A percentile compares a stretch with the other conserved stretches of the same genome.
These are phyloP conservation scores for Sesamia inferens DNA, from an alignment of 2,888 invertebrate genomes.

Conservation along the genomic window DNA sequence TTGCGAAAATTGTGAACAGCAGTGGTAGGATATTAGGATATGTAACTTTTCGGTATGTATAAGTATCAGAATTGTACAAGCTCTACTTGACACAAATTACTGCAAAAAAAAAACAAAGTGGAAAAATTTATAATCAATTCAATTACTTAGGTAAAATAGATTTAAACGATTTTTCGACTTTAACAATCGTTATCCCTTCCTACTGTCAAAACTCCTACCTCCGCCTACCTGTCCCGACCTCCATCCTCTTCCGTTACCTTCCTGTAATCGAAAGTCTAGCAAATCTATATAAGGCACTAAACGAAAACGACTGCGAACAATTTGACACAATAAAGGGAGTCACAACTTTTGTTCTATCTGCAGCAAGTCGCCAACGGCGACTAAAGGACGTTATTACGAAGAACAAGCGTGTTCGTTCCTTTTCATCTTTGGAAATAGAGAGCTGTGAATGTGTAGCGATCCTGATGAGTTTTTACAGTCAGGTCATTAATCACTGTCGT, in stretches of 20 bases:
- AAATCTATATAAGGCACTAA: background rate
- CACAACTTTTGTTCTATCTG: slow-evolving; percentile 13
- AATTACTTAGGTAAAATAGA: too few species aligned
- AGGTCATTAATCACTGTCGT: slow-evolving; percentile 90
- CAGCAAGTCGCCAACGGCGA: slow-evolving; percentile 51
- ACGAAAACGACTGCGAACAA: too few species aligned
- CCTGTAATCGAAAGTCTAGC: background rate
- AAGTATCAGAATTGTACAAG: background rate
- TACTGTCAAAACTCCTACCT: too few species aligned
- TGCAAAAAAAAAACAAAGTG: too few species aligned
- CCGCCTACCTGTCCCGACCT: too few species aligned
- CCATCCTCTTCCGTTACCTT: too few species aligned
- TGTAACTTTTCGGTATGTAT: too few species aligned
- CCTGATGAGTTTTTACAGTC: slow-evolving; percentile 89
- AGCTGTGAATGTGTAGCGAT: slow-evolving; percentile 91
- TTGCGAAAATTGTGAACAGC: background rate
- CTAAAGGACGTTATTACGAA: slow-evolving; percentile 44
- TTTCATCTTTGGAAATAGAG: slow-evolving; percentile 87
- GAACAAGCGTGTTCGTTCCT: slow-evolving; percentile 77
- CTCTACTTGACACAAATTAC: too few species aligned
- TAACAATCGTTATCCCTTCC: too few species aligned
- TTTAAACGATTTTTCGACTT: background rate
- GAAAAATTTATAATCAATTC: too few species aligned
- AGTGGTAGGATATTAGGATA: background rate
- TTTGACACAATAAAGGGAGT: background rate